Evolutionary conservation across 92 coral and sea anemone genomes (phyloP), one percentile per base, ranked within the genome.

Genomic region (Scolanthus callimorphus): DNA sequence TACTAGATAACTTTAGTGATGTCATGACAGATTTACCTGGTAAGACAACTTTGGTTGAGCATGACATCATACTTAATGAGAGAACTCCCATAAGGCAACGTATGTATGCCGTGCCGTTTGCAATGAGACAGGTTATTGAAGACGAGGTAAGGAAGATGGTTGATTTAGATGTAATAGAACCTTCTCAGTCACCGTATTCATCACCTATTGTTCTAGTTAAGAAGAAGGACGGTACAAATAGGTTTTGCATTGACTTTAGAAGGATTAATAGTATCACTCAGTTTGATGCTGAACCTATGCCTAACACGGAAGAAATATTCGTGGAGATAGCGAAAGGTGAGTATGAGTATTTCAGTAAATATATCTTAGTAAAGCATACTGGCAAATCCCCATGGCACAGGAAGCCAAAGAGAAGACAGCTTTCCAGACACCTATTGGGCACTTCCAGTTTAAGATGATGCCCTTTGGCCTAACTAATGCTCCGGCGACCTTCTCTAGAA

Each of bases 381-480:
- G 74, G 79, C 79, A 79, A 3, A 31, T 79, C 25, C 45, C 60
- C 0, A 48, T 70, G 1, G 72, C 74, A 0, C 54, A 31, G 26
- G 51, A 43, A 17, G 79, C 63, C 38, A 57, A 63, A 9, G 46
- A 23, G 1, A 64, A 70, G 31, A 70, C 74, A 6, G 74, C 74
- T 0, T 70, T 79, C 27, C 73, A 57, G 2, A 70, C 78, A 3
- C 73, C 62, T 0, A 68, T 48, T 37, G 79, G 85, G 0, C 20
- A 46, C 13, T 71, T 57, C 13, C 73, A 70, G 51, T 70, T 70
- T 43, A 29, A 63, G 27, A 70, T 38, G 43, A 78, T 70, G 85
- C 77, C 71, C 0, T 77, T 69, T 21, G 69, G 64, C 1, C 67
- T 77, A 70, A 39, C 54, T 0, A 68, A 60, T 3, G 51, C 74